Percentiles rank a stretch among this genome's conserved stretches.
phyloP scores from a whole-genome alignment of 2,888 invertebrate genomes.

The Entomobrya proxima region DNA sequence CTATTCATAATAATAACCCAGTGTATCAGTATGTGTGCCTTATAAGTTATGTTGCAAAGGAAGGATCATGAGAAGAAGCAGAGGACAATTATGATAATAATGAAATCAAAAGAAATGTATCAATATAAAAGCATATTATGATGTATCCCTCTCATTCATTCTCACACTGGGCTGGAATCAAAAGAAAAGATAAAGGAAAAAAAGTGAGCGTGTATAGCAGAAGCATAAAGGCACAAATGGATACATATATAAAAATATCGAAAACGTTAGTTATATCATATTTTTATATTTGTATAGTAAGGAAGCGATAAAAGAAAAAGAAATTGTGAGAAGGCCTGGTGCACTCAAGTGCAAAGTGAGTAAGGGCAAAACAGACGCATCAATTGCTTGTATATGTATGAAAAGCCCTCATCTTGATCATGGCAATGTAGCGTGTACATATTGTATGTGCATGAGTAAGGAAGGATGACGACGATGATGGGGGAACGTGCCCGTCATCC shows the following conservation, averaged over 20 bases:
- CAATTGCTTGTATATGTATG: constrained; percentile 34
- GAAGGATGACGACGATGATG: constrained; percentile 42
- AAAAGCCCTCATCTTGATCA: constrained; percentile 52
- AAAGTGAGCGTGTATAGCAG: not conserved
- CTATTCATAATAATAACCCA: not conserved
- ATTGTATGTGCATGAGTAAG: constrained; percentile 22
- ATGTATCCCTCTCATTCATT: constrained; percentile 23
- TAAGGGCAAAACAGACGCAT: constrained; percentile 58
- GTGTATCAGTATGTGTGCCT: not conserved
- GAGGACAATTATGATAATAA: constrained; percentile 17
- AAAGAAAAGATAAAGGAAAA: constrained; percentile 23
- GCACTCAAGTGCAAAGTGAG: constrained; percentile 65
- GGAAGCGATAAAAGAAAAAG: constrained; percentile 32
- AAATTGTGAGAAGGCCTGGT: constrained; percentile 52
- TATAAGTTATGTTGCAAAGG: not conserved
- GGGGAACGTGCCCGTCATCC: constrained; percentile 72
- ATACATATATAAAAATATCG: not conserved
- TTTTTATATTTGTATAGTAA: not conserved
- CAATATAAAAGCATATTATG: constrained; percentile 15
- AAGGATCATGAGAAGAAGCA: not conserved
- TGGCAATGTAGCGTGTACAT: constrained; percentile 40
- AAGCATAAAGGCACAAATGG: not conserved
- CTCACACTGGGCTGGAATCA: not conserved
- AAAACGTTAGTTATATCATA: not conserved
- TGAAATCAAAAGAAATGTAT: constrained; percentile 27